Evolutionary conservation across 2,797 vertebrate genomes (phyloP), one percentile per base, ranked within the genome.

Genomic region (Passerculus sandwichensis): DNA sequence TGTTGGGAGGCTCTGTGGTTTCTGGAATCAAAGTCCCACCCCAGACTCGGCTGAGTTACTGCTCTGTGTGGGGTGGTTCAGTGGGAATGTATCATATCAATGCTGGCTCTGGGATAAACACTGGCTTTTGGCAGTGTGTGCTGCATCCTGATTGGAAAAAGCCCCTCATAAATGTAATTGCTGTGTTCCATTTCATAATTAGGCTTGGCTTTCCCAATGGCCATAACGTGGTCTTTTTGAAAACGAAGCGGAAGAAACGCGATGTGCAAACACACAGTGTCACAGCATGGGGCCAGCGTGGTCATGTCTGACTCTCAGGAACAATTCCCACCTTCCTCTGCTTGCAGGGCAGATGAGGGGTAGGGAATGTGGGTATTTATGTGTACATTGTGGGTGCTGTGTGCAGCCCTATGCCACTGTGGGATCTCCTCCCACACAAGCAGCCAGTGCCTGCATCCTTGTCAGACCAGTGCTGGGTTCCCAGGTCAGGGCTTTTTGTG

Each of bases 61-160:
- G 14, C 74, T 5, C 71, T 8, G 7, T 80, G 71, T 84, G 82
- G 36, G 88, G 76, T 40, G 65, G 38, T 75, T 71, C 32, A 15
- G 75, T 48, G 70, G 62, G 88, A 77, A 57, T 51, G 89, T 83
- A 88, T 88, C 47, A 3, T 10, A 30, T 73, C 76, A 66, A 0
- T 89, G 88, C 76, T 93, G 81, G 22, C 83, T 92, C 64, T 59
- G 66, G 75, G 65, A 83, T 79, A 85, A 92, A 78, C 27, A 62
- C 79, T 80, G 76, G 57, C 23, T 56, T 94, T 78, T 74, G 36
- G 73, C 72, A 67, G 76, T 6, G n/a, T 25, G 14, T 65, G 62
- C 75, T 86, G 85, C 82, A 70, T 65, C 87, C 38, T 85, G 91
- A 91, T 91, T 93, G 95, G 76, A 91, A 93, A 90, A 86, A 91